Conservation (phyloP, 2,113 vertebrate species). For the Noturus placidus region DNA sequence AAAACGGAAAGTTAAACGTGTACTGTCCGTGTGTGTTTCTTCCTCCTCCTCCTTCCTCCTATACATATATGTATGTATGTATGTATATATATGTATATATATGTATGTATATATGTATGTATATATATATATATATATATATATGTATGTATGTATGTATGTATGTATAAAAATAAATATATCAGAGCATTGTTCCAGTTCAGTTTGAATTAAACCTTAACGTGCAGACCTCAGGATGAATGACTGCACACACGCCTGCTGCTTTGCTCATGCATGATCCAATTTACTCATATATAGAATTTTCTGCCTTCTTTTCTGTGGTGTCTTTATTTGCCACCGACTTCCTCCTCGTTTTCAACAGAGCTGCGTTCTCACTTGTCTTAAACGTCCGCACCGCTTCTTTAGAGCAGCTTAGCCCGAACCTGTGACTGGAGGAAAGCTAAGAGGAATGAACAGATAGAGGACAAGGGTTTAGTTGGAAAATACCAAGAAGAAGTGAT, state of each 20-base stretch:
- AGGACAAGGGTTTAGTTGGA: neutral
- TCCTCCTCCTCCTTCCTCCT: slow-evolving; percentile 34
- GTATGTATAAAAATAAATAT: no score
- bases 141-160: neutral
- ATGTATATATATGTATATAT: no score
- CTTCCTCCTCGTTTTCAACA: slow-evolving; percentile 17
- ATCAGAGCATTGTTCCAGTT: neutral
- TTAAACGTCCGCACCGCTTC: neutral
- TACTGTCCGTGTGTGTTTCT: slow-evolving; percentile 8
- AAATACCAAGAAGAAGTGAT: no score
- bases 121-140: neutral
- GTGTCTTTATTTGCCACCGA: slow-evolving; percentile 3
- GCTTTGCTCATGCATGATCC: slow-evolving; percentile 32
- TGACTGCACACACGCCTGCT: neutral
- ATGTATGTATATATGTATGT: no score
- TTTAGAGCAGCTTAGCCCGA: neutral
- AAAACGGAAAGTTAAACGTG: slow-evolving; percentile 45
- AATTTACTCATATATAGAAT: slow-evolving; percentile 9
- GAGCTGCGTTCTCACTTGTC: neutral
- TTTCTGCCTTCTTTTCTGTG: slow-evolving; percentile 2
- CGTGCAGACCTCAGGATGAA: no score
- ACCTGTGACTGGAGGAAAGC: neutral
- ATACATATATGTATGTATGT: no score
- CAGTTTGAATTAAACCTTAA: neutral
- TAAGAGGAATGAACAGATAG: neutral